These are phyloP conservation scores for Pelochelys cantorii DNA, from an alignment of 2,797 vertebrate species.

Conservation along the genomic window DNA sequence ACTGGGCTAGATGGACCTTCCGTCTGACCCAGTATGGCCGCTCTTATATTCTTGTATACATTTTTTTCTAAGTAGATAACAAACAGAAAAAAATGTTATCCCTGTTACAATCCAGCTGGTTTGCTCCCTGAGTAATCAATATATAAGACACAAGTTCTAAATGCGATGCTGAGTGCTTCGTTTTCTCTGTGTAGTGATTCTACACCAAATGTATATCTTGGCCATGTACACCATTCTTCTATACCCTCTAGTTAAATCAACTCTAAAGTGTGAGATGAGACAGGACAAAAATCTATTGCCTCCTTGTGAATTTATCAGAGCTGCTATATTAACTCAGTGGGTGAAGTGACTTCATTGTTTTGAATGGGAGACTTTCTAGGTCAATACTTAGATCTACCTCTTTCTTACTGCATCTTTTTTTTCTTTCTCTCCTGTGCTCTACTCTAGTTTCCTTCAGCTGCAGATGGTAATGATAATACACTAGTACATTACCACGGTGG, in stretches of 20 bases:
- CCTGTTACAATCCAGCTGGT: slow-evolving; percentile 25
- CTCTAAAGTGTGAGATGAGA: slow-evolving; percentile 49
- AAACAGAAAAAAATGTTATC: not conserved
- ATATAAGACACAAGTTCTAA: slow-evolving; percentile 28
- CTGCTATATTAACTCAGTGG: not conserved
- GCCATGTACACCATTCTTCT: slow-evolving; percentile 39
- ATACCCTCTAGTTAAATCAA: slow-evolving; percentile 35
- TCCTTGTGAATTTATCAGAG: slow-evolving; percentile 27
- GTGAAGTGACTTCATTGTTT: slow-evolving; percentile 13
- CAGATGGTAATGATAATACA: slow-evolving; percentile 20
- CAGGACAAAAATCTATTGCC: slow-evolving; percentile 18
- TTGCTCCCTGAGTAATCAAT: slow-evolving; percentile 42
- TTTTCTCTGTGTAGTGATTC: slow-evolving; percentile 34
- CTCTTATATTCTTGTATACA: not conserved
- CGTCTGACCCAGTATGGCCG: no score
- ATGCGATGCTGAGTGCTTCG: slow-evolving; percentile 21
- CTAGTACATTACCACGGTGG: not conserved
- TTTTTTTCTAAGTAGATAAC: slow-evolving; percentile 15
- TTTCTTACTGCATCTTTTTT: slow-evolving; percentile 39
- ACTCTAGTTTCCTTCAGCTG: slow-evolving; percentile 21
- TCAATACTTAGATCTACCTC: slow-evolving; percentile 14
- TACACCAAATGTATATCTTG: not conserved
- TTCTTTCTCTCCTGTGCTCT: not conserved
- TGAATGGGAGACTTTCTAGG: slow-evolving; percentile 5
- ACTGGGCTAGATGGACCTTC: no score